Evolutionary conservation across 2,113 vertebrate genomes (phyloP).

Genomic region (Stercorarius parasiticus): DNA sequence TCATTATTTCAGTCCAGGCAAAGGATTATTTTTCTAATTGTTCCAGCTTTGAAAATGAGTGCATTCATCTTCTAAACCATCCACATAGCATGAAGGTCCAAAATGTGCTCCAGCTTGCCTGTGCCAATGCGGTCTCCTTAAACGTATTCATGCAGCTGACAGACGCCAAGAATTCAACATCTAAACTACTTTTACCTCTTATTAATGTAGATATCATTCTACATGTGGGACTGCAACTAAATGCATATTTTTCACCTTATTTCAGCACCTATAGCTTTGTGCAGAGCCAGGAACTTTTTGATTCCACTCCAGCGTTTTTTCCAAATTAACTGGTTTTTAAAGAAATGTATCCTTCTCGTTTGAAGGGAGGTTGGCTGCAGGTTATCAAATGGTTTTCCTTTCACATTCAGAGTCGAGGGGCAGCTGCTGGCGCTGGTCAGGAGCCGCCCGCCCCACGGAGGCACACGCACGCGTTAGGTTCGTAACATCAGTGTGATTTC

Average conservation of each 20-base stretch:
- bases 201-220: neutral
- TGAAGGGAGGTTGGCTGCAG: neutral
- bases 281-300: neutral
- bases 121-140: neutral
- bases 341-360: neutral
- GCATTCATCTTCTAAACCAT: conserved; percentile 26
- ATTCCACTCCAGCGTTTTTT: neutral
- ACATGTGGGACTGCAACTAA: neutral
- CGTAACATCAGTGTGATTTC: rapidly evolving
- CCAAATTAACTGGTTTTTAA: neutral
- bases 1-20: conserved; percentile 7
- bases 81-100: neutral
- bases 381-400: neutral
- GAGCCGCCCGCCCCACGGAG: neutral
- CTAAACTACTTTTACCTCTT: conserved; percentile 18
- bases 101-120: neutral
- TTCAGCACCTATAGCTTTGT: neutral
- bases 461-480: rapidly evolving
- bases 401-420: neutral
- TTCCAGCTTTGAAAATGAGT: conserved; percentile 36
- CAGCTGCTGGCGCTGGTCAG: neutral
- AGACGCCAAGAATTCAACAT: neutral
- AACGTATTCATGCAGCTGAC: neutral
- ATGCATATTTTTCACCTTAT: neutral
- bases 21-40: conserved; percentile 39